These are phyloP conservation scores for Taphrorychus bicolor DNA, from an alignment of 2,888 invertebrate genomes.

Conservation along the genomic window DNA sequence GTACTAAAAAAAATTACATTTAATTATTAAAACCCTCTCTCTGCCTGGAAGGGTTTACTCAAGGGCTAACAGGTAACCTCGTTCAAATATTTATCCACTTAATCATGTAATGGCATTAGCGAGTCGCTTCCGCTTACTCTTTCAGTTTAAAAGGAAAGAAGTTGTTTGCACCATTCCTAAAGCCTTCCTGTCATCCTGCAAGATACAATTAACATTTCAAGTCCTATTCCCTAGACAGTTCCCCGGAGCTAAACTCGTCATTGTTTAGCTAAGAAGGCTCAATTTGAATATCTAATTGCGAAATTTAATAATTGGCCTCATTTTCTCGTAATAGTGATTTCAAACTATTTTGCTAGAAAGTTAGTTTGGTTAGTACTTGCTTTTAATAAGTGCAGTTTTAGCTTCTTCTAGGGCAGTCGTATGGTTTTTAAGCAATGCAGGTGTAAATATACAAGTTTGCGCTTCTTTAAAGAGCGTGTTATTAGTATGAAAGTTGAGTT, in stretches of 20 bases:
- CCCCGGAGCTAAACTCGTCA: neutral
- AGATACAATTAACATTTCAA: neutral
- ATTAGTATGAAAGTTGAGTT: too few relatives aligned
- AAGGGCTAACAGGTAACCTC: neutral
- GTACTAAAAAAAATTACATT: neutral
- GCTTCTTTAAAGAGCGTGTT: too few relatives aligned
- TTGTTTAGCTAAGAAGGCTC: neutral
- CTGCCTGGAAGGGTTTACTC: neutral
- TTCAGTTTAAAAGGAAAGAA: neutral
- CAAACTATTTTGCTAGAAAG: neutral
- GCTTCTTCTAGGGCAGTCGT: too few relatives aligned
- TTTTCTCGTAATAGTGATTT: neutral
- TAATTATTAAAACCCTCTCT: neutral
- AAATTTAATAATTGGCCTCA: neutral
- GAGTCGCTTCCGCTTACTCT: neutral
- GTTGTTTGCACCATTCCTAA: neutral
- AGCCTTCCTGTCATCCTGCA: neutral
- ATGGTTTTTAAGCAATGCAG: too few relatives aligned
- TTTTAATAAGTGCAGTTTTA: neutral
- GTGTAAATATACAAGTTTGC: too few relatives aligned
- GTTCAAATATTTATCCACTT: neutral
- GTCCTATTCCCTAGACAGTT: neutral
- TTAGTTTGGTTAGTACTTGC: neutral
- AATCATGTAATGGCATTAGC: slow-evolving; percentile 3
- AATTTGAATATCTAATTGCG: neutral